These are phyloP conservation scores for Athripsodes cinereus DNA, from an alignment of 2,888 invertebrate species.

Conservation along the genomic window DNA sequence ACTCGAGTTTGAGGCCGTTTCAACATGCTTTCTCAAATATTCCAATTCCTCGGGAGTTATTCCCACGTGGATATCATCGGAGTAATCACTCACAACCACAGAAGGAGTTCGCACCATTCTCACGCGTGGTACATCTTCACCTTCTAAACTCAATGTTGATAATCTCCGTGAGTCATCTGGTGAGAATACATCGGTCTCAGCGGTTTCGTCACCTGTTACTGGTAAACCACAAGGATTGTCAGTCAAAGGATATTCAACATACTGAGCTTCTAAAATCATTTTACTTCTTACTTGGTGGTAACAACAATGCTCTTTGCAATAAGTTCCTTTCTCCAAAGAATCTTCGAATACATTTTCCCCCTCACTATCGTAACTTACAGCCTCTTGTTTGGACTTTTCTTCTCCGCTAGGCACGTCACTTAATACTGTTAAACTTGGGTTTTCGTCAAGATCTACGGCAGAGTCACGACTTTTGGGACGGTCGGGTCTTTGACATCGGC, in stretches of 20 bases:
- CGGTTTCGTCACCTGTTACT: conserved; percentile 33
- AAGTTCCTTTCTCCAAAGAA: conserved; percentile 14
- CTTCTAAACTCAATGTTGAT: conserved; percentile 35
- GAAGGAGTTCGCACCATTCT: conserved; percentile 74
- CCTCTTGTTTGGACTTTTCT: conserved; percentile 1
- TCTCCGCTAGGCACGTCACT: conserved; percentile 13
- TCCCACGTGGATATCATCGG: conserved; percentile 53
- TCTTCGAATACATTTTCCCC: conserved; percentile 16
- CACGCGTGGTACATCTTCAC: conserved; percentile 40
- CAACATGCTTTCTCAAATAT: conserved; percentile 22
- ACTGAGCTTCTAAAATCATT: conserved; percentile 54
- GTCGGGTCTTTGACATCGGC: conserved; percentile 45
- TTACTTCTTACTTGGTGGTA: conserved; percentile 18
- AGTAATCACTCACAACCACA: conserved; percentile 83
- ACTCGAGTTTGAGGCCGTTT: conserved; percentile 19
- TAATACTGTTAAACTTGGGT: conserved; percentile 27
- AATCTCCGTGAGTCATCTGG: conserved; percentile 10
- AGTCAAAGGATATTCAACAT: conserved; percentile 45
- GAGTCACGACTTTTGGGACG: conserved; percentile 45
- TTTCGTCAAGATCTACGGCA: conserved; percentile 50
- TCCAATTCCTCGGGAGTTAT: conserved; percentile 24
- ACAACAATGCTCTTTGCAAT: conserved; percentile 20
- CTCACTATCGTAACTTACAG: conserved; percentile 11
- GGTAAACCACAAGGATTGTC: conserved; percentile 35
- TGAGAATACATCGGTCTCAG: conserved; percentile 18